Base-by-base conservation (phyloP, 2,797 vertebrate genomes). In the Amniataba percoides region DNA sequence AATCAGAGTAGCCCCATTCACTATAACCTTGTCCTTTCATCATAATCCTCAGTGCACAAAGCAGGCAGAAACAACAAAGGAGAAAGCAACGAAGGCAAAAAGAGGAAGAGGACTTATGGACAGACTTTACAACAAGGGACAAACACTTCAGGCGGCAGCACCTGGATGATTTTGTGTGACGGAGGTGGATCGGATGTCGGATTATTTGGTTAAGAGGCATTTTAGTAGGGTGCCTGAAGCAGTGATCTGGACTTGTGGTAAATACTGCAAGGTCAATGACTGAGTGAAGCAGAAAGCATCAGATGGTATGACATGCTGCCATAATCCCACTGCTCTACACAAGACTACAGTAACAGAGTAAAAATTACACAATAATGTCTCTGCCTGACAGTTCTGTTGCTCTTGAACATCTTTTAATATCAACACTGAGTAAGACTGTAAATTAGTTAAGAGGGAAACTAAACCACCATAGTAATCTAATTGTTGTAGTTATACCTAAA, bases 1-100 rank as follows among this genome's bases (percentile, higher is more conserved):
- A 91, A 90, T 95, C 94, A 91, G 86, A 87, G 86, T 56, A 85
- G 77, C 69, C 76, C 76, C 78, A 74, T 91, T 92, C 86, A 87
- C 66, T 60, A 74, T 71, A 89, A 82, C 77, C 85, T 80, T 76
- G 82, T 89, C 85, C 71, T 89, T 86, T 85, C 74, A 84, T 80
- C 79, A 69, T 86, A 87, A 88, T 83, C 82, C 75, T 86, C 19
- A 0, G 60, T 51, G 75, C 84, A 84, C 87, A 89, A 78, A 88
- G 75, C 83, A 68, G 74, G 55, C 48, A 73, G 70, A 79, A 77
- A 77, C 58, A 86, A 83, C 82, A 85, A 76, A 78, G 57, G 61
- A 67, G 67, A 75, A 81, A 58, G 80, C 69, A 85, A 59, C 64
- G 74, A 72, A 80, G 57, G 80, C 69, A 84, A 65, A 74, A 71